phyloP scores from a whole-genome alignment of 2,888 invertebrate genomes.

The Agonopterix alstromeriana region DNA sequence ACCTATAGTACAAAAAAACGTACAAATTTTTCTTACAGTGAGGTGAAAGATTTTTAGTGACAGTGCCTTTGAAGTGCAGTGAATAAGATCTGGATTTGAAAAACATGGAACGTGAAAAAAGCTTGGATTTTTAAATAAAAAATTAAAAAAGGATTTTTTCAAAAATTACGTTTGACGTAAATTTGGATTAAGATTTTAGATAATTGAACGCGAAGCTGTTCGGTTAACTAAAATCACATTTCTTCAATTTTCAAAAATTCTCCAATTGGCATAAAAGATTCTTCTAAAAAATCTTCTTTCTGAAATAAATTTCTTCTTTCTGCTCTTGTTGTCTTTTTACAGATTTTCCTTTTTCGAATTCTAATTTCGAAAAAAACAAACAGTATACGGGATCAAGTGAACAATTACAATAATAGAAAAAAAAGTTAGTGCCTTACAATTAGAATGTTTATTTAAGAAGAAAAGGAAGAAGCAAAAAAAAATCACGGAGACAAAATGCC shows the following conservation, averaged over 20 bases:
- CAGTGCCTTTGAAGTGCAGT: slow-evolving; percentile 57
- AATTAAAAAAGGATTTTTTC: slow-evolving; percentile 14
- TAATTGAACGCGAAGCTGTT: slow-evolving; percentile 43
- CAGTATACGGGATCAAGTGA: slow-evolving; percentile 63
- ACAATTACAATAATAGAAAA: slow-evolving; percentile 36
- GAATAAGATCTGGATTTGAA: slow-evolving; percentile 29
- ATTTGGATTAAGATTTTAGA: slow-evolving; percentile 51
- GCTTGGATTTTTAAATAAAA: slow-evolving; percentile 20
- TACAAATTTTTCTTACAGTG: slow-evolving; percentile 65
- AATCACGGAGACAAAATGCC: slow-evolving; percentile 73
- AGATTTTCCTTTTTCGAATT: slow-evolving; percentile 38
- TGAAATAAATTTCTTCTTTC: slow-evolving; percentile 50
- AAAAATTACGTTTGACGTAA: slow-evolving; percentile 38
- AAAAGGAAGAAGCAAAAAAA: slow-evolving; percentile 38
- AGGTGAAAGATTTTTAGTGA: slow-evolving; percentile 60
- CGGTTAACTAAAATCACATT: slow-evolving; percentile 52
- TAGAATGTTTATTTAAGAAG: slow-evolving; percentile 52
- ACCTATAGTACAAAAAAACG: slow-evolving; percentile 71
- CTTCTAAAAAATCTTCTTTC: slow-evolving; percentile 18
- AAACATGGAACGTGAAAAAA: slow-evolving; percentile 29
- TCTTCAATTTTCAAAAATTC: slow-evolving; percentile 8
- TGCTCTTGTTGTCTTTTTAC: slow-evolving; percentile 63
- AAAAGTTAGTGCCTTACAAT: slow-evolving; percentile 61
- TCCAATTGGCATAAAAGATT: slow-evolving; percentile 26
- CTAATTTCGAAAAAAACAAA: slow-evolving; percentile 14